These are phyloP conservation scores for Aspidapion aeneum DNA, from an alignment of 2,888 invertebrate species.

Conservation along the genomic window DNA sequence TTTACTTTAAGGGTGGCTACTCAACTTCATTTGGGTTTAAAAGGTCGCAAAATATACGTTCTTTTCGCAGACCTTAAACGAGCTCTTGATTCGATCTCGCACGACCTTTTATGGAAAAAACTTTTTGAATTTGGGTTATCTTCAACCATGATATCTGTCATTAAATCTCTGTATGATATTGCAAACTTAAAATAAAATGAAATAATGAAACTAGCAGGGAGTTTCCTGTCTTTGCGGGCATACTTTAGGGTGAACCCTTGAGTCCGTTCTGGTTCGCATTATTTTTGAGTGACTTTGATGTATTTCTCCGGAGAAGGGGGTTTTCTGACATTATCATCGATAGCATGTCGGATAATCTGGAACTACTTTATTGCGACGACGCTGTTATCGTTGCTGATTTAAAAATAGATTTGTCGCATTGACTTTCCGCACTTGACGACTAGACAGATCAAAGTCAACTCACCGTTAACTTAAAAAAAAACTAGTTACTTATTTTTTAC, in stretches of 20 bases:
- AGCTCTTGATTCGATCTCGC: background rate
- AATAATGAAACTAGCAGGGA: background rate
- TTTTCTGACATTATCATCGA: background rate
- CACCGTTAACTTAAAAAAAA: too few relatives aligned
- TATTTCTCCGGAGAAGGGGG: background rate
- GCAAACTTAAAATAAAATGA: background rate
- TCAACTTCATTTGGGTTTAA: background rate
- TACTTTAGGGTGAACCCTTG: background rate
- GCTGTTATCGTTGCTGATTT: background rate
- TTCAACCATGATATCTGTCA: background rate
- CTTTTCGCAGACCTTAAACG: background rate
- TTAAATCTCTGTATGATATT: background rate
- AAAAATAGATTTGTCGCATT: background rate
- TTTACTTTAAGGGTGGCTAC: background rate
- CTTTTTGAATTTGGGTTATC: background rate
- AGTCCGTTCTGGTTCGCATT: background rate
- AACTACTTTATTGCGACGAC: background rate
- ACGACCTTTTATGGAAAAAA: background rate
- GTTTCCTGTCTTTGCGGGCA: background rate
- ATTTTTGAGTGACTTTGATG: background rate
- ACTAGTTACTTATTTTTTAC: too few relatives aligned
- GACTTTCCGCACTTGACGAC: too few relatives aligned
- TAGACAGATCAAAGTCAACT: too few relatives aligned
- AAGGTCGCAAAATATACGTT: background rate
- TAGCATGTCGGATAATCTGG: background rate